Conservation (phyloP, 2,797 vertebrate genomes). For the Phoebastria nigripes region DNA sequence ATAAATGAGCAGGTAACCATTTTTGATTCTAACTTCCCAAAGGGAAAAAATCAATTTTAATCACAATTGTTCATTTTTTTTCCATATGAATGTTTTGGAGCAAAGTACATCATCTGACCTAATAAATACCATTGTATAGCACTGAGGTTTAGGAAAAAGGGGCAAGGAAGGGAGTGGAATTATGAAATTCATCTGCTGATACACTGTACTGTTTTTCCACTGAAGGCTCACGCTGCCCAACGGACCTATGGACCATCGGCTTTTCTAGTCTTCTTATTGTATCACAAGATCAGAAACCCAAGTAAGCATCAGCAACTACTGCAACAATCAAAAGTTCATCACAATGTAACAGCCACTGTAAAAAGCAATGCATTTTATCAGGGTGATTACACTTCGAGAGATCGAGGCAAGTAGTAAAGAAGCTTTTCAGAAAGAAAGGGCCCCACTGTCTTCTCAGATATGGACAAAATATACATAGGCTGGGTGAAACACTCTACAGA, state of each 20-base stretch:
- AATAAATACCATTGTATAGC: conserved; percentile 82
- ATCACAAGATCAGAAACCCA: conserved; percentile 10
- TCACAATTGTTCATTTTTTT: conserved; percentile 88
- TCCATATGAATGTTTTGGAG: conserved; percentile 85
- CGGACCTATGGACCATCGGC: neutral
- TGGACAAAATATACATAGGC: neutral
- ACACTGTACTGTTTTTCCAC: conserved; percentile 73
- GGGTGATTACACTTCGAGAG: neutral
- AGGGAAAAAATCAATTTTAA: conserved; percentile 98
- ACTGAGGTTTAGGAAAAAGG: conserved; percentile 49
- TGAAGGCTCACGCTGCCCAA: conserved; percentile 39
- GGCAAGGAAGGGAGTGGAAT: conserved; percentile 31
- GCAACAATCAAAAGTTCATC: neutral
- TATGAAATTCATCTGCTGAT: conserved; percentile 69
- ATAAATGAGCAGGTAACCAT: conserved; percentile 95
- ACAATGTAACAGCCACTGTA: neutral
- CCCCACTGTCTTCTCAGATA: neutral
- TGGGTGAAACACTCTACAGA: neutral
- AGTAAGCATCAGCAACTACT: neutral
- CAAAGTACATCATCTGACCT: conserved; percentile 84
- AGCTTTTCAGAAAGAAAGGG: neutral
- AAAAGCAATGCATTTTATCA: neutral
- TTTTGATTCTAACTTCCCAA: conserved; percentile 93
- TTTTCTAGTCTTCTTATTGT: neutral
- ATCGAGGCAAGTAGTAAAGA: neutral